Conservation (phyloP, 2,888 invertebrate genomes). For the Trissoscelio sp. region DNA sequence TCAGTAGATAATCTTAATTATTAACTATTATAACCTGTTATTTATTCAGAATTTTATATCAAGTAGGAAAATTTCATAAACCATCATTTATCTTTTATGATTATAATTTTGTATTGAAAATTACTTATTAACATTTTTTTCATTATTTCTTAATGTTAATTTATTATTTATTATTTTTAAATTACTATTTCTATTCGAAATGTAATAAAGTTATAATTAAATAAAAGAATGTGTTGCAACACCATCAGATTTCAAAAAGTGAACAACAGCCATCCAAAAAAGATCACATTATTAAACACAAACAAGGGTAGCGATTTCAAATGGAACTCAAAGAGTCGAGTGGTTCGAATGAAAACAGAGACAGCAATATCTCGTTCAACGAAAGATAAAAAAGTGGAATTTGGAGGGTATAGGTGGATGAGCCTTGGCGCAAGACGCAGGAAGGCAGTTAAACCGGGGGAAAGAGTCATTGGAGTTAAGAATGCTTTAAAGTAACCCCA, state of each 20-base stretch:
- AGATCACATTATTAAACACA: conserved; percentile 81
- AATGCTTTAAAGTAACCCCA: conserved; percentile 79
- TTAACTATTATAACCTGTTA: too few species aligned
- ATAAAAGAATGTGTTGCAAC: background rate
- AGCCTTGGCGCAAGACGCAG: conserved; percentile 67
- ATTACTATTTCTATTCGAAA: too few species aligned
- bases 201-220: background rate
- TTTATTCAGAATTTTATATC: too few species aligned
- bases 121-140: too few species aligned
- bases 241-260: conserved; percentile 12
- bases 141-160: too few species aligned
- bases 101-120: too few species aligned
- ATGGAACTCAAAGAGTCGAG: conserved; percentile 79
- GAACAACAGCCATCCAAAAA: conserved; percentile 74
- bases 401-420: conserved; percentile 73
- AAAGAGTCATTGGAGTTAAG: conserved; percentile 76
- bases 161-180: too few species aligned
- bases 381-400: conserved; percentile 63
- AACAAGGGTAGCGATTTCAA: conserved; percentile 82
- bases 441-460: conserved; percentile 68
- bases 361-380: conserved; percentile 42
- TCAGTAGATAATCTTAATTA: too few species aligned
- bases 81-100: too few species aligned
- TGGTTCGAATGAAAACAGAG: conserved; percentile 73
- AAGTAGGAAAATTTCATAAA: too few species aligned